phyloP scores from a whole-genome alignment of 2,888 invertebrate species.

The Siphonodentalium dalli region DNA sequence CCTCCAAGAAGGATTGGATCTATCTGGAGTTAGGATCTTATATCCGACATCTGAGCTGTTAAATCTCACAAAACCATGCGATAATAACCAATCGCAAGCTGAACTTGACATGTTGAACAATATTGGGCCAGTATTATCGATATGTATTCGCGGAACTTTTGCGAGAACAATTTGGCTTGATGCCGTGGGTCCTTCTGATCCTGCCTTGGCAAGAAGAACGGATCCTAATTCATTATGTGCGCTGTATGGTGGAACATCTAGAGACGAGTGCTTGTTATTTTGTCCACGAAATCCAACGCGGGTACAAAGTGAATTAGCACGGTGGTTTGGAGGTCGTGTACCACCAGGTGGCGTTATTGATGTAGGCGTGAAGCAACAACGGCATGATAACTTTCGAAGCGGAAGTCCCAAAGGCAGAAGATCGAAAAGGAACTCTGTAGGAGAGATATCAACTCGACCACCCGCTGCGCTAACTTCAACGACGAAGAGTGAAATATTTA shows the following conservation, averaged over 20 bases:
- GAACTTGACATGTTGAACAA: constrained; percentile 39
- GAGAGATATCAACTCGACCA: constrained; percentile 28
- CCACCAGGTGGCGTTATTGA: constrained; percentile 52
- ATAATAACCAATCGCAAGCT: constrained; percentile 24
- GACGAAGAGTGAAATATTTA: constrained; percentile 47
- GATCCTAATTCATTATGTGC: constrained; percentile 61
- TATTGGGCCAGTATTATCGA: constrained; percentile 53
- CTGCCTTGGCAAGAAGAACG: constrained; percentile 49
- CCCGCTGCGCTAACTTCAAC: constrained; percentile 52
- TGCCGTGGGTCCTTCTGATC: constrained; percentile 59
- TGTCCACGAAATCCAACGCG: constrained; percentile 51
- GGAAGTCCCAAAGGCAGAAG: constrained; percentile 43
- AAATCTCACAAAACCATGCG: constrained; percentile 27
- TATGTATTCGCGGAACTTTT: constrained; percentile 54
- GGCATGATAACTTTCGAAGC: constrained; percentile 38
- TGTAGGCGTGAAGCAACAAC: constrained; percentile 45
- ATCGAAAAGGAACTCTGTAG: constrained; percentile 34
- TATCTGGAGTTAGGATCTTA: constrained; percentile 53
- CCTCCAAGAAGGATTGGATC: constrained; percentile 54
- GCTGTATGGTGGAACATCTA: constrained; percentile 51
- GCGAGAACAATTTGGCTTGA: constrained; percentile 57
- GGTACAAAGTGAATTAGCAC: constrained; percentile 45
- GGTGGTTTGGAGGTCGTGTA: constrained; percentile 61
- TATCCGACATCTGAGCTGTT: constrained; percentile 49
- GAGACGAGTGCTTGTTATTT: constrained; percentile 53